Percentiles rank a stretch among this genome's conserved stretches.
These are phyloP conservation scores for Platycheirus albimanus DNA, from an alignment of 2,888 invertebrate species.

Conservation along the genomic window DNA sequence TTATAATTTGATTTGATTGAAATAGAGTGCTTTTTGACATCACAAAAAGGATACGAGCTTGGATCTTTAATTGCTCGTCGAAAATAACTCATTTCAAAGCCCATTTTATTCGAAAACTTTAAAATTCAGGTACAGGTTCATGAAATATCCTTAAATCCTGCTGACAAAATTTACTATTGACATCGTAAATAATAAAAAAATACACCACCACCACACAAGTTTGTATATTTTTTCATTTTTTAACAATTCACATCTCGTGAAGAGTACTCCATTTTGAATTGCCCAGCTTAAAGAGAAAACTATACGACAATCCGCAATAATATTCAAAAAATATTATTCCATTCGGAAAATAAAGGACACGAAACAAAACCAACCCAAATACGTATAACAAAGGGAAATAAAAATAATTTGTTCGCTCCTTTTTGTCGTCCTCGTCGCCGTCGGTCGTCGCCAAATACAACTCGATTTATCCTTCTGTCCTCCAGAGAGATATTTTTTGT, in stretches of 20 bases:
- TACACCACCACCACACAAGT: no score
- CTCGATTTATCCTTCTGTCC: constrained; percentile 7
- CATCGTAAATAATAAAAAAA: not conserved
- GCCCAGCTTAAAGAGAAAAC: not conserved
- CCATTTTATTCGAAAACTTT: no score
- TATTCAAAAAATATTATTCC: constrained; percentile 15
- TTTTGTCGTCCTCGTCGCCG: no score
- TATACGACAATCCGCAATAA: not conserved
- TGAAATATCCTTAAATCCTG: no score
- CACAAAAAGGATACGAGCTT: not conserved
- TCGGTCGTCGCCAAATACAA: not conserved
- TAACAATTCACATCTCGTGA: constrained; percentile 8
- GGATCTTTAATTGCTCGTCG: constrained; percentile 9
- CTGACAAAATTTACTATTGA: constrained; percentile 13
- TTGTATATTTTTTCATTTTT: not conserved
- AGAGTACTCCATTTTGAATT: not conserved
- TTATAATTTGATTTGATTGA: constrained; percentile 29
- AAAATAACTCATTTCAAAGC: not conserved
- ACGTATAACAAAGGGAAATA: not conserved
- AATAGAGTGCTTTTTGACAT: constrained; percentile 13
- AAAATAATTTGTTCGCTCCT: not conserved
- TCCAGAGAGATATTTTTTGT: not conserved
- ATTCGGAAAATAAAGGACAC: constrained; percentile 1
- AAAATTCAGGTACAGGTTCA: no score
- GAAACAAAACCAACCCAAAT: not conserved